A percentile compares a stretch with the other conserved stretches of the same genome.
These are phyloP conservation scores for Sminthurinus aureus DNA, from an alignment of 2,888 invertebrate species.

Conservation along the genomic window DNA sequence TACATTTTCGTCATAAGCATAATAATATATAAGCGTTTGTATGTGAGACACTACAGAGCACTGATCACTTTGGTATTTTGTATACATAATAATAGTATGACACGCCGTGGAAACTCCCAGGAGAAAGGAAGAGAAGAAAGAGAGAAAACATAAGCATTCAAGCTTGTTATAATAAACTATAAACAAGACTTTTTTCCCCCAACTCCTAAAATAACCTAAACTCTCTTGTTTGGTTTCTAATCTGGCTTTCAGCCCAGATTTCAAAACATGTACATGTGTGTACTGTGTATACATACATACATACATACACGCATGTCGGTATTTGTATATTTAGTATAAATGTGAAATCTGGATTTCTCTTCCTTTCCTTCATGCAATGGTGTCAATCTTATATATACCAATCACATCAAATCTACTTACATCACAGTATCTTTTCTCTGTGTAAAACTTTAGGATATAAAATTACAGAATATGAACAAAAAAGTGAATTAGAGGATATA, in stretches of 20 bases:
- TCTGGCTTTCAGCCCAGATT: not conserved
- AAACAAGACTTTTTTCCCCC: not conserved
- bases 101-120: not conserved
- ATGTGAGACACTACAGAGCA: no score
- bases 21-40: no score
- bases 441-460: not conserved
- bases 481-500: not conserved
- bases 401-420: not conserved
- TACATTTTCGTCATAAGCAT: no score
- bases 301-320: no score
- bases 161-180: slow-evolving; percentile 1
- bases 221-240: not conserved
- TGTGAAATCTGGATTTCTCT: not conserved
- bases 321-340: not conserved
- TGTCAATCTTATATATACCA: not conserved
- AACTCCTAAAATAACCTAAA: not conserved
- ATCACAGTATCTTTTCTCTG: not conserved
- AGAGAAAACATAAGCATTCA: not conserved
- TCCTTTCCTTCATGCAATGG: not conserved
- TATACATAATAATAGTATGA: no score
- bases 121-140: not conserved
- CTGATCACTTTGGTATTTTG: no score
- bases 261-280: not conserved
- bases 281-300: no score
- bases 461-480: not conserved